Evolutionary conservation across 1,140 invertebrate species (phyloP).

Genomic region (Hetaerina americana): DNA sequence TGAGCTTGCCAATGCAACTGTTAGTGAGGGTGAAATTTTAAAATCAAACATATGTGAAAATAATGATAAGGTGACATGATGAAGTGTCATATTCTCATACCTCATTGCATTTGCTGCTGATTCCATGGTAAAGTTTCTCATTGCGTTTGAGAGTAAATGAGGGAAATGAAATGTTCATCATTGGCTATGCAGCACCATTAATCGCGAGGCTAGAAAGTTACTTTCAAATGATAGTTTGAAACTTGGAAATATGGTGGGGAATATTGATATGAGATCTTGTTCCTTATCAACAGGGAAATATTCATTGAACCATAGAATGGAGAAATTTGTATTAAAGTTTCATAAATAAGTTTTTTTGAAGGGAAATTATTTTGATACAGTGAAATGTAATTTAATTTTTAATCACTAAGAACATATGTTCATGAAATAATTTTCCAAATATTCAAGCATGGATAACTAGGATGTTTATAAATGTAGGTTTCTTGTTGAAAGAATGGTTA

Average conservation of each 20-base stretch:
- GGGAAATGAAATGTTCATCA: neutral
- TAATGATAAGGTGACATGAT: neutral
- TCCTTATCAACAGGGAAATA: neutral
- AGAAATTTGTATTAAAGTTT: neutral
- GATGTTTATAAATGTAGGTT: neutral
- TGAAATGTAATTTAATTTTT: neutral
- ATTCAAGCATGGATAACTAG: neutral
- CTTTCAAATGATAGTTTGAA: too few species aligned
- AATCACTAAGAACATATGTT: neutral
- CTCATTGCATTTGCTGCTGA: neutral
- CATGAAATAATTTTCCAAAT: neutral
- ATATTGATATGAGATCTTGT: neutral
- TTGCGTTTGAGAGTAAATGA: too few species aligned
- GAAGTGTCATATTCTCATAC: neutral
- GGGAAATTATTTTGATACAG: neutral
- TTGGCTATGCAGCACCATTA: neutral
- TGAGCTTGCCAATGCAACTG: too few species aligned
- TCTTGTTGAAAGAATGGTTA: neutral
- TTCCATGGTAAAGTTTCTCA: neutral
- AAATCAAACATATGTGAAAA: neutral
- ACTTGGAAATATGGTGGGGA: neutral
- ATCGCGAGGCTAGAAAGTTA: neutral
- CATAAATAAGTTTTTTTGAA: neutral
- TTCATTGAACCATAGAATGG: neutral
- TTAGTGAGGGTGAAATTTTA: neutral